These are phyloP conservation scores for Cosmia pyralina DNA, from an alignment of 2,888 invertebrate genomes.

Conservation along the genomic window DNA sequence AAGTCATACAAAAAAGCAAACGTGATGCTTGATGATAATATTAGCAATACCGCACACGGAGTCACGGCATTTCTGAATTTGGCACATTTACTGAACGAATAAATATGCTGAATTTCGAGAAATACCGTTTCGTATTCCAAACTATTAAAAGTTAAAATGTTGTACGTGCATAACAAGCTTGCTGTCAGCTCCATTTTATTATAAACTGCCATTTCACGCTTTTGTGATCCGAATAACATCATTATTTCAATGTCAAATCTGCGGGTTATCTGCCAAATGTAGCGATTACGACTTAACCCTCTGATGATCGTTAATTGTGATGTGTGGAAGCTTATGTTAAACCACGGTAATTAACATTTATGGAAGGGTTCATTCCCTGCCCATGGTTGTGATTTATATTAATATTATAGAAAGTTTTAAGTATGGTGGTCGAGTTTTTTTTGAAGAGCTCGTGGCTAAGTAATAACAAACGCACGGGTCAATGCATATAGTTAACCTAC, in stretches of 20 bases:
- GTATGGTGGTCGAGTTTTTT: no score
- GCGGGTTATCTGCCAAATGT: conserved; percentile 32
- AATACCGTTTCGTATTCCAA: background rate
- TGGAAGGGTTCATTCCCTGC: background rate
- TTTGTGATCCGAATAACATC: conserved; percentile 22
- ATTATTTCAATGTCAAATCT: conserved; percentile 26
- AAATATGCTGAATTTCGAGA: conserved; percentile 4
- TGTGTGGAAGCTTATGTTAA: conserved; percentile 20
- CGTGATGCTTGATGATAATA: background rate
- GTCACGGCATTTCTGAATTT: background rate
- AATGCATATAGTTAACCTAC: no score
- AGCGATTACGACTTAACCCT: conserved; percentile 6
- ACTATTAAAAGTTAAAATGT: conserved; percentile 23
- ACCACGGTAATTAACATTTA: conserved; percentile 9
- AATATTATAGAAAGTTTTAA: background rate
- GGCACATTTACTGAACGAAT: background rate
- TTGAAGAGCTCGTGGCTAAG: no score
- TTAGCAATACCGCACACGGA: background rate
- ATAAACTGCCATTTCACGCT: conserved; percentile 36
- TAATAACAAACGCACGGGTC: no score
- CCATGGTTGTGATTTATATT: background rate
- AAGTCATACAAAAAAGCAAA: background rate
- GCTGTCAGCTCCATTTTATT: conserved; percentile 34
- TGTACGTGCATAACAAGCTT: conserved; percentile 47
- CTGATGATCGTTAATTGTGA: conserved; percentile 24